Evolutionary conservation across 1,140 invertebrate species (phyloP).

Genomic region (Drosophila chauvacae): DNA sequence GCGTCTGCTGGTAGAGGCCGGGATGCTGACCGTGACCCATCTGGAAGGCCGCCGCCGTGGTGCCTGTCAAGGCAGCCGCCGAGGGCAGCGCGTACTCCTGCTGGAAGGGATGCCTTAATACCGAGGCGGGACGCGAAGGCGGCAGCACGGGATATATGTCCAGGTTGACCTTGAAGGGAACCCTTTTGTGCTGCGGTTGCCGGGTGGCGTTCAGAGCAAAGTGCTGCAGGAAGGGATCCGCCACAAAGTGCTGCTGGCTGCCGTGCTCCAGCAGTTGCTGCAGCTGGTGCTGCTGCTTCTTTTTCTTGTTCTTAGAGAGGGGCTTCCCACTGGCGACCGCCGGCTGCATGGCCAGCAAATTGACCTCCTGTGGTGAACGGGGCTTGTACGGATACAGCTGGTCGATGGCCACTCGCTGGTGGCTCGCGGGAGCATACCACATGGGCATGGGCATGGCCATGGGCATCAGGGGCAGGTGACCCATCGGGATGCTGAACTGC

Average conservation of each 20-base stretch:
- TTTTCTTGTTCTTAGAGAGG: conserved; percentile 66
- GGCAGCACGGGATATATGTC: conserved; percentile 78
- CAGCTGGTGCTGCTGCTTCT: conserved; percentile 47
- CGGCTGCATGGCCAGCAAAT: conserved; percentile 73
- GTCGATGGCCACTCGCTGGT: conserved; percentile 77
- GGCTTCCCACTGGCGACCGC: conserved; percentile 30
- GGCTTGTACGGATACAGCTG: conserved; percentile 79
- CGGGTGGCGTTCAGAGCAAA: conserved; percentile 66
- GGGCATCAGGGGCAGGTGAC: conserved; percentile 46
- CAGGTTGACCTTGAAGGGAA: conserved; percentile 76
- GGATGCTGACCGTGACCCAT: conserved; percentile 33
- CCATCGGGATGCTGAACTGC: conserved; percentile 67
- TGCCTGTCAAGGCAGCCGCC: conserved; percentile 33
- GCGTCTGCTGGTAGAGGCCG: conserved; percentile 64
- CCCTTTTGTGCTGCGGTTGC: conserved; percentile 62
- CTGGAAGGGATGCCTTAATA: conserved; percentile 71
- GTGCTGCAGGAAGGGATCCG: conserved; percentile 59
- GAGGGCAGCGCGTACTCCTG: conserved; percentile 63
- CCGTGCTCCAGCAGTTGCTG: conserved; percentile 56
- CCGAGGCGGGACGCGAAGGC: conserved; percentile 63
- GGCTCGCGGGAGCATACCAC: conserved; percentile 36
- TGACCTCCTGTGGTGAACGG: conserved; percentile 72
- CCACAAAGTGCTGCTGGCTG: conserved; percentile 58
- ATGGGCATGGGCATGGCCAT: conserved; percentile 55
- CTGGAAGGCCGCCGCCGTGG: conserved; percentile 35